These are phyloP conservation scores for Himalopsyche tibetana DNA, from an alignment of 2,888 invertebrate genomes.

Conservation along the genomic window DNA sequence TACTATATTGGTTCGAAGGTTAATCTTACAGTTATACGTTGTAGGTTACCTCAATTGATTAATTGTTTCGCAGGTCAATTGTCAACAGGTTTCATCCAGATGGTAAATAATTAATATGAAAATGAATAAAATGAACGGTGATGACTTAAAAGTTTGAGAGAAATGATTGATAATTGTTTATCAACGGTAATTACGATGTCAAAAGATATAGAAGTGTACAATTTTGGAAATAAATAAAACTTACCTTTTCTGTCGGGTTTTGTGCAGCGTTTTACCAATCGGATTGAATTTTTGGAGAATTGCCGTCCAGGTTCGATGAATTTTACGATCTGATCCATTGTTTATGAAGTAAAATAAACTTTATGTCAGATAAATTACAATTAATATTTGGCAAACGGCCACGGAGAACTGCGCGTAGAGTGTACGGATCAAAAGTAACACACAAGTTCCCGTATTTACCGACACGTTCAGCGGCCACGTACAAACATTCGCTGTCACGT, in stretches of 20 bases:
- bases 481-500: slow-evolving; percentile 61
- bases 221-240: slow-evolving; percentile 28
- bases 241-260: slow-evolving; percentile 99
- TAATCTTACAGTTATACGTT: background rate
- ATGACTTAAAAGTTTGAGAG: background rate
- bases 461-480: slow-evolving; percentile 55
- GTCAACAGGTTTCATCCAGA: background rate
- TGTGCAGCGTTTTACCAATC: slow-evolving; percentile 98
- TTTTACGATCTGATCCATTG: slow-evolving; percentile 98
- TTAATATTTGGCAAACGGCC: slow-evolving; percentile 46
- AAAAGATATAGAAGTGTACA: background rate
- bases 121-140: background rate
- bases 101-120: slow-evolving; percentile 5
- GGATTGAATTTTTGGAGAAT: slow-evolving; percentile 98
- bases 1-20: background rate
- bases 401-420: slow-evolving; percentile 44
- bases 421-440: slow-evolving; percentile 48
- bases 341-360: slow-evolving; percentile 58
- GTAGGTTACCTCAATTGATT: slow-evolving; percentile 27
- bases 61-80: background rate
- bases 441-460: slow-evolving; percentile 45
- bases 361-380: slow-evolving; percentile 39
- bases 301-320: slow-evolving; percentile 96
- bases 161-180: background rate
- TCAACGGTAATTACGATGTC: background rate